phyloP scores from a whole-genome alignment of 2,113 vertebrate species.

The Acanthochromis polyacanthus region DNA sequence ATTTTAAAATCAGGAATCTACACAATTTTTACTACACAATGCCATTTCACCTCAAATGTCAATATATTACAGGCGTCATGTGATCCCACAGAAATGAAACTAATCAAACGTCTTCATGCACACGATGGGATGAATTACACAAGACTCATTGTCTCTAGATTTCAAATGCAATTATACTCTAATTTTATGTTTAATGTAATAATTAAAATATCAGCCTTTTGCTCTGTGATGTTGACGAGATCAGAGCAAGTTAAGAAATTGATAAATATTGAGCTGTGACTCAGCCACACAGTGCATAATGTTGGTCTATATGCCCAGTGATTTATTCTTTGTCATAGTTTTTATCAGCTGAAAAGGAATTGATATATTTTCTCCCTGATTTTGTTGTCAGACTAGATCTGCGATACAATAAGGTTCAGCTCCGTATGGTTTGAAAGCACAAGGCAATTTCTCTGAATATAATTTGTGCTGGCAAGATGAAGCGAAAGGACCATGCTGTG shows the following conservation, averaged over 20 bases:
- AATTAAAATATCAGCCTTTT: constrained; percentile 21
- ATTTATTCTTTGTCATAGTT: constrained; percentile 21
- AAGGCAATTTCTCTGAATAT: constrained; percentile 66
- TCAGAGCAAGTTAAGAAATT: neutral
- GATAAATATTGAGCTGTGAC: neutral
- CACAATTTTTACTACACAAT: constrained; percentile 88
- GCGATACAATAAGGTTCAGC: constrained; percentile 40
- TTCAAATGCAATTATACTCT: constrained; percentile 33
- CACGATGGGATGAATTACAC: constrained; percentile 31
- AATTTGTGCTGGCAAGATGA: constrained; percentile 71
- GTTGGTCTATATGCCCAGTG: constrained; percentile 1
- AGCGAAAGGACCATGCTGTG: constrained; percentile 73
- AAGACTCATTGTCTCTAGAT: constrained; percentile 22
- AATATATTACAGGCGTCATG: constrained; percentile 90
- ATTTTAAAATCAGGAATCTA: constrained; percentile 93
- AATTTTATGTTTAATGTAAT: constrained; percentile 14
- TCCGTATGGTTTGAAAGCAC: constrained; percentile 25
- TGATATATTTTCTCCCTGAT: constrained; percentile 24
- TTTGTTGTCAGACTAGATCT: constrained; percentile 47
- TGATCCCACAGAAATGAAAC: constrained; percentile 82
- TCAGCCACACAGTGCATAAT: neutral
- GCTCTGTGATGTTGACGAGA: neutral
- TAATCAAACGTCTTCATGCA: constrained; percentile 32
- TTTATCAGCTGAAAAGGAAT: constrained; percentile 31
- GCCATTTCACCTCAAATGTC: constrained; percentile 93